Base-by-base conservation (phyloP, 1,140 invertebrate genomes). In the Drosophila arizonae region DNA sequence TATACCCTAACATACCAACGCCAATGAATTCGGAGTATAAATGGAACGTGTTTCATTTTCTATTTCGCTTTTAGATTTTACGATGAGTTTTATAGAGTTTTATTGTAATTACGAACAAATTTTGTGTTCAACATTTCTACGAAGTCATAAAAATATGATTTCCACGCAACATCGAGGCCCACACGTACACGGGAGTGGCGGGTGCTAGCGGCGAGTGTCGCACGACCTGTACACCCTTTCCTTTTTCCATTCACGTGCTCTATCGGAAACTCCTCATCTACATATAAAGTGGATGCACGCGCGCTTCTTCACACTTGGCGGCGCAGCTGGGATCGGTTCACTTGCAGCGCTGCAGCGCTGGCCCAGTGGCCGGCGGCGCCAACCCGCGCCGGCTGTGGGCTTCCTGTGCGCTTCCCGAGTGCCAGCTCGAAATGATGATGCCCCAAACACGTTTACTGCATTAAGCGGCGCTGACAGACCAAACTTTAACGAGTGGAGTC, bases 31-130 rank as follows among this genome's bases (percentile, higher is more conserved):
- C 33, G 8, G 8, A 9, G 33, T 9, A 33, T 33, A 10, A 6
- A 56, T 43, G 10, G n/a, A 57, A 28, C 24, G 56, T 51, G 26
- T 62, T 63, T 28, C 46, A 63, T 63, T 69, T 64, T 58, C 60
- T 64, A 85, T 77, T 77, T 60, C 33, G 52, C 52, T 54, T 68
- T 65, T 55, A 76, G 56, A 72, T 85, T 86, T 73, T 79, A 82
- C 79, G 82, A 73, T 72, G 65, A 64, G 76, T 81, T 88, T 88
- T 88, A 90, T 90, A 69, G 65, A 67, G 72, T 90, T 90, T 82
- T 90, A 87, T 88, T 88, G 72, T 86, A 90, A 88, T 88, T 90
- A 90, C 72, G 51, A 70, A 90, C 74, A 85, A 85, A 88, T 84
- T 77, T 88, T 80, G 76, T 48, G 60, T 39, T 67, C 43, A 54